Evolutionary conservation across 2,113 vertebrate genomes (phyloP).

Genomic region (Capreolus pygargus): DNA sequence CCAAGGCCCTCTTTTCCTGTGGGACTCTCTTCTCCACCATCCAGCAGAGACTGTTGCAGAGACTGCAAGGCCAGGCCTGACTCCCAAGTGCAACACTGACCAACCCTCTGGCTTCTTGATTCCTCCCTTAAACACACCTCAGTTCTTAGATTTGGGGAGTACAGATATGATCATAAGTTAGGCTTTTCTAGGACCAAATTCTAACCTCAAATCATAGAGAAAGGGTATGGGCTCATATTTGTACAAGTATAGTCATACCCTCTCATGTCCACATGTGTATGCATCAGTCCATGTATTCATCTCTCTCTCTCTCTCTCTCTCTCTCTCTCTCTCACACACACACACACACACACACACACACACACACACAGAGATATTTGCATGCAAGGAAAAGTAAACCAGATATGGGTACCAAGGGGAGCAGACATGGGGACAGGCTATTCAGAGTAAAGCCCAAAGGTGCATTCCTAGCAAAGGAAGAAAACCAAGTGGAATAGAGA

Average conservation of each 20-base stretch:
- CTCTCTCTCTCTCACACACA: no score
- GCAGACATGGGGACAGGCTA: neutral
- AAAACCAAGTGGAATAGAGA: neutral
- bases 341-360: no score
- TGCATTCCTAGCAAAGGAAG: neutral
- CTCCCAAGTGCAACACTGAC: neutral
- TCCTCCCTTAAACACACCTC: neutral
- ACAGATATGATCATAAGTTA: neutral
- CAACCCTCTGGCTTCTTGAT: neutral
- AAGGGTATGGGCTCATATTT: neutral
- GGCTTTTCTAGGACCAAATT: neutral
- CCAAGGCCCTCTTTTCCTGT: neutral
- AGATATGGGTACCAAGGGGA: neutral
- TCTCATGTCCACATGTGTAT: neutral
- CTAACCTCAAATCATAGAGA: neutral
- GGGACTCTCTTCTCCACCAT: neutral
- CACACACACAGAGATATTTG: neutral
- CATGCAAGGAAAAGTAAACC: neutral
- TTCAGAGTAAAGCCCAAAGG: neutral
- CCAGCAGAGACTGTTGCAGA: fast-evolving
- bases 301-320: no score
- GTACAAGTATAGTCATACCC: neutral
- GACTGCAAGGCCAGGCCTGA: neutral
- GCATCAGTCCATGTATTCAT: neutral
- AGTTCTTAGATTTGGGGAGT: neutral